A percentile compares a stretch with the other conserved stretches of the same genome.
Evolutionary conservation across 2,888 invertebrate species (phyloP).

Genomic region (Camponotus fellah): DNA sequence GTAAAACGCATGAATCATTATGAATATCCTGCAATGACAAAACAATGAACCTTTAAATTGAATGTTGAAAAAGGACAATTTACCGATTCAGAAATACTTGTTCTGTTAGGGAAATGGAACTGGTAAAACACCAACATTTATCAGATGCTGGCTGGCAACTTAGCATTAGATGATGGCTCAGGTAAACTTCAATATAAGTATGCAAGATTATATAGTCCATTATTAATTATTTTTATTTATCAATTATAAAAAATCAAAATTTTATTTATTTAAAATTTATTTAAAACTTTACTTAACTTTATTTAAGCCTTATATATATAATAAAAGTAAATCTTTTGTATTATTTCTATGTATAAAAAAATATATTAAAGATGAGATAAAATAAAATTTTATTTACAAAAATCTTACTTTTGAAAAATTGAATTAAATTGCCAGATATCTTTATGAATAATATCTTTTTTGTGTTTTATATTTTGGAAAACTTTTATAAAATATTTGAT

Average conservation of each 20-base stretch:
- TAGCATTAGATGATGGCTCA: constrained; percentile 94
- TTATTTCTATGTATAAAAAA: too few relatives aligned
- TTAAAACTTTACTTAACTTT: too few relatives aligned
- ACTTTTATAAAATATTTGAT: neutral
- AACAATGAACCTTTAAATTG: constrained; percentile 92
- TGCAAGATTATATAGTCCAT: neutral
- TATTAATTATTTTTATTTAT: too few relatives aligned
- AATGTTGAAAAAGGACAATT: constrained; percentile 96
- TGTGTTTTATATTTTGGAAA: neutral
- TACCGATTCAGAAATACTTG: constrained; percentile 99
- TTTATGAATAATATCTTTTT: neutral
- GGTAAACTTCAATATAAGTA: constrained; percentile 82
- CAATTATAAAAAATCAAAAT: too few relatives aligned
- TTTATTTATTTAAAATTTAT: too few relatives aligned
- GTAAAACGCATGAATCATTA: constrained; percentile 98
- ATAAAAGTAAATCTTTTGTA: too few relatives aligned
- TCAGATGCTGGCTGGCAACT: constrained; percentile 98
- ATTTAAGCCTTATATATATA: too few relatives aligned
- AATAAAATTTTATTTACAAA: neutral
- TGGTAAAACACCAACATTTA: constrained; percentile 99
- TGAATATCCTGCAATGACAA: constrained; percentile 97
- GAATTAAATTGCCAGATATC: neutral
- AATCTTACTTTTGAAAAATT: neutral
- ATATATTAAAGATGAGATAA: neutral
- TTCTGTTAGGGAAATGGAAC: constrained; percentile 99